Evolutionary conservation across 2,888 invertebrate species (phyloP).

Genomic region (Erpobdella octoculata): DNA sequence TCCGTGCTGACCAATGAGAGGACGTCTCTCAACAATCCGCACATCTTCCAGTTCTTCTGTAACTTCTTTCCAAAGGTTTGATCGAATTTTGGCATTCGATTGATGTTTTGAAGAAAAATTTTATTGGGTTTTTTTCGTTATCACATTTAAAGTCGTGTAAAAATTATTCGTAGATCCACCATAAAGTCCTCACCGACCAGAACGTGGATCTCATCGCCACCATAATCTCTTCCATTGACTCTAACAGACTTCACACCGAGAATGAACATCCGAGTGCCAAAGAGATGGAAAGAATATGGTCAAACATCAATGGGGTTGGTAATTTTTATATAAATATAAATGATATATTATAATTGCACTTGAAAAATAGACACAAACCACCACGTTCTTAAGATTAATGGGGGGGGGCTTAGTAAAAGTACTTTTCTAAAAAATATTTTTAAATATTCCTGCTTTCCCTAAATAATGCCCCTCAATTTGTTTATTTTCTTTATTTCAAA

Average conservation of each 20-base stretch:
- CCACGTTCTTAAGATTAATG: too few relatives aligned
- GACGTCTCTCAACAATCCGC: constrained; percentile 71
- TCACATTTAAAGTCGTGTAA: neutral
- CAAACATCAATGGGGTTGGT: constrained; percentile 47
- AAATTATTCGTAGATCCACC: constrained; percentile 55
- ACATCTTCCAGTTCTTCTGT: constrained; percentile 77
- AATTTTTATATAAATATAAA: too few relatives aligned
- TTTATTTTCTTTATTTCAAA: too few relatives aligned
- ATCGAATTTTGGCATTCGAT: neutral
- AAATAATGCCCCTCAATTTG: too few relatives aligned
- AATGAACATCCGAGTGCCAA: constrained; percentile 41
- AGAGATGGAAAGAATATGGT: constrained; percentile 43
- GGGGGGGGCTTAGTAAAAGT: too few relatives aligned
- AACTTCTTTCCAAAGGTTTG: constrained; percentile 80
- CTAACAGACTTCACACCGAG: constrained; percentile 45
- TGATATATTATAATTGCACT: too few relatives aligned
- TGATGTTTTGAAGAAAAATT: too few relatives aligned
- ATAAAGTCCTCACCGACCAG: constrained; percentile 54
- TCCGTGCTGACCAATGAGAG: constrained; percentile 80
- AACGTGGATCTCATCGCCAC: constrained; percentile 60
- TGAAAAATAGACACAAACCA: too few relatives aligned
- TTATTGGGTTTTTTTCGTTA: too few relatives aligned
- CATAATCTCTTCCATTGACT: constrained; percentile 58
- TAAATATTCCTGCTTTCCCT: too few relatives aligned
- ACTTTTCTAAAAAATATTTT: too few relatives aligned